phyloP scores from a whole-genome alignment of 2,888 invertebrate genomes.

The Phortica magna region DNA sequence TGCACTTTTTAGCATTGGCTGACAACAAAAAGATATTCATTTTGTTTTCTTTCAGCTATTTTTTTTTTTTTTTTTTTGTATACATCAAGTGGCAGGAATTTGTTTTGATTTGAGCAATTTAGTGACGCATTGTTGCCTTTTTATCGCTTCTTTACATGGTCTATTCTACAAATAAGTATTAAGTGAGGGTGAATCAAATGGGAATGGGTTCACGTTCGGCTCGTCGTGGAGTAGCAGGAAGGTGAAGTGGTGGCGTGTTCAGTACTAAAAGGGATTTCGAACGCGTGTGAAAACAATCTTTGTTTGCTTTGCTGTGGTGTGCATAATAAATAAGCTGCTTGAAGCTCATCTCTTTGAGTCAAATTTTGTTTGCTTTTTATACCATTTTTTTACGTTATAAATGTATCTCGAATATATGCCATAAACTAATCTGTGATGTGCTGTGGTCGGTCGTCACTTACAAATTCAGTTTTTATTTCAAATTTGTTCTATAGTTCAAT shows the following conservation, averaged over 20 bases:
- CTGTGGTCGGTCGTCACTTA: not conserved
- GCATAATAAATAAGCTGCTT: slow-evolving; percentile 66
- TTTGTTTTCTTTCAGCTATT: not conserved
- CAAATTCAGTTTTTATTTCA: not conserved
- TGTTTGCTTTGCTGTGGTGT: slow-evolving; percentile 72
- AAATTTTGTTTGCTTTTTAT: not conserved
- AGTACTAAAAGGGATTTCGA: slow-evolving; percentile 31
- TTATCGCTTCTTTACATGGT: slow-evolving; percentile 29
- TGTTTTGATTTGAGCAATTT: slow-evolving; percentile 70
- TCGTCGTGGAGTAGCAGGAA: not conserved
- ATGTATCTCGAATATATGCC: no score
- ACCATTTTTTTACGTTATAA: no score
- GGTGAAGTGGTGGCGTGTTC: not conserved
- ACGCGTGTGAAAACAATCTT: slow-evolving; percentile 42
- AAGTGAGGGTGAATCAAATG: slow-evolving; percentile 48
- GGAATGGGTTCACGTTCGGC: not conserved
- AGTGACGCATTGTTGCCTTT: slow-evolving; percentile 55
- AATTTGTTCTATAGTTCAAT: no score
- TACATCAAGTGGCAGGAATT: slow-evolving; percentile 53
- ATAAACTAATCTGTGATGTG: not conserved
- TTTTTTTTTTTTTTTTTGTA: not conserved
- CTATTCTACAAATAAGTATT: not conserved
- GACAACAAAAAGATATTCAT: not conserved
- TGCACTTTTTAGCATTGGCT: slow-evolving; percentile 41
- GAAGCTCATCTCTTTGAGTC: not conserved